Evolutionary conservation across 2,888 invertebrate species (phyloP), one percentile per base, ranked within the genome.

Genomic region (Acronicta aceris): DNA sequence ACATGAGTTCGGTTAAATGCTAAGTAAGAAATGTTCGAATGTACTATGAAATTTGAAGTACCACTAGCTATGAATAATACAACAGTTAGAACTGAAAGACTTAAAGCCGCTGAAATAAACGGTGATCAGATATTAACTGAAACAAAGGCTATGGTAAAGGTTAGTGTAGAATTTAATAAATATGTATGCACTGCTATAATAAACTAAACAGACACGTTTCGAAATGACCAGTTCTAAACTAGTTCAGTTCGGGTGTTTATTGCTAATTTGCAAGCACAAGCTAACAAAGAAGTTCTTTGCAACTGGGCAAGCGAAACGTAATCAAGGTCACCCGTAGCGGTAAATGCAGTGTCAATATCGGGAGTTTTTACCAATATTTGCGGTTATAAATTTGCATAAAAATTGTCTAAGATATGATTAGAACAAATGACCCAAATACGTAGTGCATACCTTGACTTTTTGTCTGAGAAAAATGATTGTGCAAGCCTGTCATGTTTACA

Each of bases 241-340:
- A 87, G 89, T 84, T 84, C 82, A 84, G 81, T 84, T 88, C 66
- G 79, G 84, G 85, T 82, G 82, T 81, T 78, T 84, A 81, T 79
- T 81, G 78, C 83, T 89, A 85, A 89, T 90, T 90, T 89, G 83
- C 83, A 74, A 84, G 79, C 72, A 45, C 68, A 54, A 72, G 68
- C 80, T 78, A 85, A 88, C 88, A 89, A 89, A 88, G 88, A 86
- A 81, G 75, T 82, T 78, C 74, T 78, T 79, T 81, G 81, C 78
- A 81, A 81, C 81, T 70, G 60, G 77, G 78, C 70, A 79, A 81
- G 81, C 79, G 83, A 84, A 81, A 84, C 78, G 74, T 69, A 66
- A 73, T 78, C 81, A 86, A 86, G 86, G 86, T 82, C 76, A 59
- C 41, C 27, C 21, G 57, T 25, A 57, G 58, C 55, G 66, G 66